Conservation (phyloP, 2,888 invertebrate genomes). For the Clitarchus hookeri region DNA sequence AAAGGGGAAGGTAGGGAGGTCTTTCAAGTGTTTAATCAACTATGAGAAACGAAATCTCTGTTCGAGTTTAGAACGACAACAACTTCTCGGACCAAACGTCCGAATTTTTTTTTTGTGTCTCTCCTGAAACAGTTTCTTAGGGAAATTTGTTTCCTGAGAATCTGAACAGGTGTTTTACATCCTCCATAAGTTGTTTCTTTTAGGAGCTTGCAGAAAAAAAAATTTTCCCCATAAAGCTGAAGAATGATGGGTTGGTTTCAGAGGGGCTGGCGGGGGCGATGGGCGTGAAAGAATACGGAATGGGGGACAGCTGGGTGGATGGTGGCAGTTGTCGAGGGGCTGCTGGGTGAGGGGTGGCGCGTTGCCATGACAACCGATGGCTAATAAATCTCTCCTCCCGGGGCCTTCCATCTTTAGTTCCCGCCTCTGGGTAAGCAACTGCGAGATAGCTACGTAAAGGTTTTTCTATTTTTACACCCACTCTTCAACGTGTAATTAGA, state of each 20-base stretch:
- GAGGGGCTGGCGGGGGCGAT: not conserved
- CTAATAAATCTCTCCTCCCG: not conserved
- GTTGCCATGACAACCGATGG: slow-evolving; percentile 14
- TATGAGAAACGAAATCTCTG: no score
- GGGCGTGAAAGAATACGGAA: not conserved
- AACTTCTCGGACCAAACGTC: no score
- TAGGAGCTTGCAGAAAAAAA: not conserved
- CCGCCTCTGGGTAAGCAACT: not conserved
- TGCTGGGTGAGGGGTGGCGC: not conserved
- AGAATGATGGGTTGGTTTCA: not conserved
- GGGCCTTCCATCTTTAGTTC: not conserved
- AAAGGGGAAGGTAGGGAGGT: no score
- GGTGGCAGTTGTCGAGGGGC: not conserved
- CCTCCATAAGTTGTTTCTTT: not conserved
- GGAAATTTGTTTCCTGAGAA: slow-evolving; percentile 23
- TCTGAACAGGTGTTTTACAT: slow-evolving; percentile 24
- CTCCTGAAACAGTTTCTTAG: not conserved
- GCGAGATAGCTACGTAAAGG: not conserved
- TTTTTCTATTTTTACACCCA: not conserved
- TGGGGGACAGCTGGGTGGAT: not conserved
- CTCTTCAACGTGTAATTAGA: not conserved
- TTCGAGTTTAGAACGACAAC: no score
- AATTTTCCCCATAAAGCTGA: not conserved
- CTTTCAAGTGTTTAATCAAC: no score
- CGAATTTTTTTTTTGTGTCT: not conserved